A percentile compares a stretch with the other conserved stretches of the same genome.
These are phyloP conservation scores for Hirtodrosophila trivittata DNA, from an alignment of 2,888 invertebrate species.

Conservation along the genomic window DNA sequence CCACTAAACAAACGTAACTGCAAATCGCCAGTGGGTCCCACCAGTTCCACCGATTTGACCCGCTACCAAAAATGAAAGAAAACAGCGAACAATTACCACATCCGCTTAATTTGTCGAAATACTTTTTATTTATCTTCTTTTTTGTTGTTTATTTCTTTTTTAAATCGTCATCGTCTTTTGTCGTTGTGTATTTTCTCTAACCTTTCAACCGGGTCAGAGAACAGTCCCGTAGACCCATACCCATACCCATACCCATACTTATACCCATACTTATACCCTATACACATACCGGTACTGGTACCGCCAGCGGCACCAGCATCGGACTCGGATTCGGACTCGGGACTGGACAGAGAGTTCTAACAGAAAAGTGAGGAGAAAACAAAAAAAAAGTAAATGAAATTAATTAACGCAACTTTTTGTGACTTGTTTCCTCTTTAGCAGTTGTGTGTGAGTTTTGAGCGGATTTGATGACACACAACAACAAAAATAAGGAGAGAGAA, in stretches of 20 bases:
- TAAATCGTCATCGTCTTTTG: conserved; percentile 35
- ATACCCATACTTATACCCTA: too few relatives aligned
- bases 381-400: conserved; percentile 58
- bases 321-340: too few relatives aligned
- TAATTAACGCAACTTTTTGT: conserved; percentile 61
- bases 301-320: background rate
- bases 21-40: background rate
- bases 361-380: background rate
- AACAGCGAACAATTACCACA: conserved; percentile 67
- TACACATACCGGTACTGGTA: too few relatives aligned
- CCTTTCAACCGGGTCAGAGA: conserved; percentile 29
- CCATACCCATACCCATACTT: conserved; percentile 24
- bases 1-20: background rate
- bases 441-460: conserved; percentile 23
- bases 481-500: background rate
- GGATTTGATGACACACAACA: conserved; percentile 29
- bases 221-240: background rate
- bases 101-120: conserved; percentile 65
- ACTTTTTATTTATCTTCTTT: conserved; percentile 30
- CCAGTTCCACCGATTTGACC: background rate
- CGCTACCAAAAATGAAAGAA: conserved; percentile 18
- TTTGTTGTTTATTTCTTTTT: conserved; percentile 13
- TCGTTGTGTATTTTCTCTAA: conserved; percentile 28
- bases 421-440: conserved; percentile 26
- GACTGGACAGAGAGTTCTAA: background rate